These are phyloP conservation scores for Pogonophryne albipinna DNA, from an alignment of 2,797 vertebrate species.

Conservation along the genomic window DNA sequence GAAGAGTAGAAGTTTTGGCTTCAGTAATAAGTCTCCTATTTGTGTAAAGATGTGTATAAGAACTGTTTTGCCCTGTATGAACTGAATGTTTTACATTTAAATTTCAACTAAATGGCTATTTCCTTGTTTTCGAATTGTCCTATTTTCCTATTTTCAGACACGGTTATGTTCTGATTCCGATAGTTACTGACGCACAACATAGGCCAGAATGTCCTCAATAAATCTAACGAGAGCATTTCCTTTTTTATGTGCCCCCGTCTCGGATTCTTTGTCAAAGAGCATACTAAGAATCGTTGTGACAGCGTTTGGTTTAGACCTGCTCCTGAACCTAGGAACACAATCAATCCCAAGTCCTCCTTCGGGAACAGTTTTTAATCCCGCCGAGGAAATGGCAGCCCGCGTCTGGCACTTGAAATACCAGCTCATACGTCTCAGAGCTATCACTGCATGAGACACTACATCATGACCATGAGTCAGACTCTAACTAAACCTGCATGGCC, in stretches of 20 bases:
- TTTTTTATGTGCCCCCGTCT: slow-evolving; percentile 21
- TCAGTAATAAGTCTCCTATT: neutral
- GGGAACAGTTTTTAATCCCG: slow-evolving; percentile 73
- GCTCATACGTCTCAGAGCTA: slow-evolving; percentile 79
- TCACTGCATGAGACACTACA: slow-evolving; percentile 78
- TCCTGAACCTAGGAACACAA: slow-evolving; percentile 66
- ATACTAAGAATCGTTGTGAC: slow-evolving; percentile 47
- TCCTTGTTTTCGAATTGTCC: neutral
- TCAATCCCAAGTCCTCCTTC: slow-evolving; percentile 69
- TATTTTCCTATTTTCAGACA: neutral
- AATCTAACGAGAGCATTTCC: slow-evolving; percentile 37
- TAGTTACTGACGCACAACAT: slow-evolving; percentile 22
- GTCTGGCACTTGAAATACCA: slow-evolving; percentile 76
- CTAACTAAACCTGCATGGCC: slow-evolving; percentile 82
- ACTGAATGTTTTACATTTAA: slow-evolving; percentile 4
- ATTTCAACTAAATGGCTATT: neutral
- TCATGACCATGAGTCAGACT: slow-evolving; percentile 82
- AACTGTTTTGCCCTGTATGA: neutral
- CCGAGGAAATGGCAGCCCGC: slow-evolving; percentile 57
- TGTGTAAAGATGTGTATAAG: neutral
- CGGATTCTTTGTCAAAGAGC: slow-evolving; percentile 45
- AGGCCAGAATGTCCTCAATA: slow-evolving; percentile 13
- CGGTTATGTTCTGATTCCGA: slow-evolving; percentile 10
- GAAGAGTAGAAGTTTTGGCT: neutral
- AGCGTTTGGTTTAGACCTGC: slow-evolving; percentile 53